Percentiles rank a stretch among this genome's conserved stretches.
Conservation (phyloP, 92 coral and sea anemone genomes). For the Anthopleura xanthogrammica region DNA sequence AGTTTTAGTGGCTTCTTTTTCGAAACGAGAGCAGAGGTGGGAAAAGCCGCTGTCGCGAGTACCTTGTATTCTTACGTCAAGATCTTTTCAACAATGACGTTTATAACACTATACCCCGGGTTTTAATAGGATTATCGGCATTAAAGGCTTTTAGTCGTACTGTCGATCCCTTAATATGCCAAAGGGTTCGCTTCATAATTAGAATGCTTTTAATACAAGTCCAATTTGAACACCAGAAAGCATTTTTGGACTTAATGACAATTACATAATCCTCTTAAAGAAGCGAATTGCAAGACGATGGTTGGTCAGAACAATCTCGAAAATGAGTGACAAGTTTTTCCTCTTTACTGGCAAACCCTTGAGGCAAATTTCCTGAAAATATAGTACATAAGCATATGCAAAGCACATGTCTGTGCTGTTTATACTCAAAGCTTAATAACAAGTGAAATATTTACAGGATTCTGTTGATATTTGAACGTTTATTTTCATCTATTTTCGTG, state of each 20-base stretch:
- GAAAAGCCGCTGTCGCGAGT: background rate
- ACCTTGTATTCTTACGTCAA: background rate
- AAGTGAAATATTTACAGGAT: background rate
- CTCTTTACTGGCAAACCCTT: background rate
- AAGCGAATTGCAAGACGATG: background rate
- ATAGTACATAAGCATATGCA: background rate
- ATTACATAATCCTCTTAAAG: background rate
- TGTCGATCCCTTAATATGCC: slow-evolving; percentile 5
- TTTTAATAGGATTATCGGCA: slow-evolving; percentile 23
- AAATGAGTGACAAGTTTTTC: slow-evolving; percentile 8
- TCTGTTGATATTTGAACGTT: background rate
- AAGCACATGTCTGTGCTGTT: background rate
- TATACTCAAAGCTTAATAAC: background rate
- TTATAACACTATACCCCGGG: background rate
- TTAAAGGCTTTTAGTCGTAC: slow-evolving; percentile 32
- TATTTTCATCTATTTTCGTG: background rate
- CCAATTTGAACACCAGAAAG: background rate
- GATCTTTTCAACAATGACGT: background rate
- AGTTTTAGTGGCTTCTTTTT: background rate
- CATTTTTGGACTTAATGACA: background rate
- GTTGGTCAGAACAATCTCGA: slow-evolving; percentile 1
- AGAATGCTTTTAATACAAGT: slow-evolving; percentile 8
- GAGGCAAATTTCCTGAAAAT: background rate
- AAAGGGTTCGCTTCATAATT: background rate
- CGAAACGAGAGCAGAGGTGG: background rate